These are phyloP conservation scores for Diaperis boleti DNA, from an alignment of 2,888 invertebrate genomes.

Conservation along the genomic window DNA sequence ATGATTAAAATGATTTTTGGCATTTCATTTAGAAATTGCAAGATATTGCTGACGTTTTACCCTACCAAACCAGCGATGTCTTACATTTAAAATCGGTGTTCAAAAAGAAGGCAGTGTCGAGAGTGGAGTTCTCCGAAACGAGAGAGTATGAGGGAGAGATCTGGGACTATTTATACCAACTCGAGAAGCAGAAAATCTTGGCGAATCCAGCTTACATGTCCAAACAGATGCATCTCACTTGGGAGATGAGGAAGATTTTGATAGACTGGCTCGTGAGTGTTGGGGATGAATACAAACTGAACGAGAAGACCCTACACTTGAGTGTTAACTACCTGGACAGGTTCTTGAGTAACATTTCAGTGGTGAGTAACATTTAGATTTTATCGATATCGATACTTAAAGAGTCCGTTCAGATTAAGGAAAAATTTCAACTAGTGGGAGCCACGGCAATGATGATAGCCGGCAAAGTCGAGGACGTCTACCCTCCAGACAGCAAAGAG, in stretches of 20 bases:
- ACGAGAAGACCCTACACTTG: constrained; percentile 60
- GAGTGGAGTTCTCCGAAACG: background rate
- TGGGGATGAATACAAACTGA: constrained; percentile 60
- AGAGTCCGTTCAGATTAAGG: constrained; percentile 58
- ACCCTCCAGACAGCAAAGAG: constrained; percentile 60
- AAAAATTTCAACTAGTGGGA: constrained; percentile 63
- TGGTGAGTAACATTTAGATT: too few relatives aligned
- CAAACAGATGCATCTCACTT: constrained; percentile 58
- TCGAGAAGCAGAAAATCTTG: constrained; percentile 4
- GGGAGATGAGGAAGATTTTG: constrained; percentile 59
- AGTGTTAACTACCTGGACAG: constrained; percentile 62
- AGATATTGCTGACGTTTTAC: too few relatives aligned
- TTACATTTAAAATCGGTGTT: constrained; percentile 16
- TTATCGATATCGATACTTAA: too few relatives aligned
- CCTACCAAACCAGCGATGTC: too few relatives aligned
- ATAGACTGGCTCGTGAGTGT: constrained; percentile 63
- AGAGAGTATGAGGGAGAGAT: constrained; percentile 52
- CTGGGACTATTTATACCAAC: constrained; percentile 52
- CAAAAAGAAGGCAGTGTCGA: background rate
- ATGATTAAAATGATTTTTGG: too few relatives aligned
- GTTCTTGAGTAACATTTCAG: constrained; percentile 60
- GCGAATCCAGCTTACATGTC: constrained; percentile 55
- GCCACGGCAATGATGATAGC: constrained; percentile 63
- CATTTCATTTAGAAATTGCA: too few relatives aligned
- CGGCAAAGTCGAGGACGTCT: constrained; percentile 63